Evolutionary conservation across 1,140 invertebrate genomes (phyloP), one percentile per base, ranked within the genome.

Genomic region (Colletes latitarsis): DNA sequence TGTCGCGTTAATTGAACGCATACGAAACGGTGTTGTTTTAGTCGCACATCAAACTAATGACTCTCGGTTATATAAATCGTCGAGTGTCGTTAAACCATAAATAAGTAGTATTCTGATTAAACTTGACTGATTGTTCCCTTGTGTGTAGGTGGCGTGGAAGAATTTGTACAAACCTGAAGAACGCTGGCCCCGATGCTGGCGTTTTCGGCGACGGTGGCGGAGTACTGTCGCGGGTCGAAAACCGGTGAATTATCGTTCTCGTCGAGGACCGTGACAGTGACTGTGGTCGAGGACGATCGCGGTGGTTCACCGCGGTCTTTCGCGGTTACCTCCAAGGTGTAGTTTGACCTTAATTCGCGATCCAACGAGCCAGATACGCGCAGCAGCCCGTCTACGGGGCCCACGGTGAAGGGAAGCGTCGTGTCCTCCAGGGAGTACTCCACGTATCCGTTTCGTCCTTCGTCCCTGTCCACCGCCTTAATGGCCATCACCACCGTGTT

Each of bases 241-340:
- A 97, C 94, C 0, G 98, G 98, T 80, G 96, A 96, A 91, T 99
- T 99, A 92, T 99, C 98, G 92, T 99, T 99, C 90, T 98, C 97
- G 91, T 99, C 98, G 41, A 97, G 93, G 49, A 99, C 95, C 68
- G 95, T 94, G 8, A 99, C 95, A 10, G 94, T 93, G 30, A 99
- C 94, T 64, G 95, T 94, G 6, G 95, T 95, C 60, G 95, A 95
- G 1, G 96, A 96, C 0, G 95, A 95, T 88, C 96, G 95, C 1
- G 97, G 94, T 0, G 98, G 98, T 77, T 97, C 96, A 5, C 98
- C 98, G 49, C 97, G 95, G 93, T 99, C 98, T 85, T 96, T 96
- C 0, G 98, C 98, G 8, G 95, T 97, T 5, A 99, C 94, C 75
- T 95, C 94, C 17, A 99, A 92, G 0, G 95, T 95, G 93, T 98